A percentile compares a stretch with the other conserved stretches of the same genome.
Evolutionary conservation across 2,113 vertebrate species (phyloP).

Genomic region (Cinclus mexicanus): DNA sequence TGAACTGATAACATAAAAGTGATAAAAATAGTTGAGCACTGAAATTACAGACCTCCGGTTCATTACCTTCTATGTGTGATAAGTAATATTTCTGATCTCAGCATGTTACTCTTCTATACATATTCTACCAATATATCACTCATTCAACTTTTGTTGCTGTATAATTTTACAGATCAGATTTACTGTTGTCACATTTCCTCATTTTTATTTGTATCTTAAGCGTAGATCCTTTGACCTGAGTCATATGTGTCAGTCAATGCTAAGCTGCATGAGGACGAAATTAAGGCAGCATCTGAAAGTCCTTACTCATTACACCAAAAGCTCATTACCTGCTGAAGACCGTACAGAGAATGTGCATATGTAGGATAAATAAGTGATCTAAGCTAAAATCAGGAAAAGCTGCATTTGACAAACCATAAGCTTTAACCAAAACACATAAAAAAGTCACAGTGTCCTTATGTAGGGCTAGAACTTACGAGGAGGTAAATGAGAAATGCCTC

Average conservation of each 20-base stretch:
- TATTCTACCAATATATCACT: neutral
- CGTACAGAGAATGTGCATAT: fast-evolving
- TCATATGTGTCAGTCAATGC: neutral
- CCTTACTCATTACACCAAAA: neutral
- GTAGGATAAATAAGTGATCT: neutral
- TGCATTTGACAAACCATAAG: neutral
- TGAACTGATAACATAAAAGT: conserved; percentile 16
- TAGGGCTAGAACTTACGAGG: neutral
- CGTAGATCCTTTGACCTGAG: neutral
- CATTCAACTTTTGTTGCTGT: neutral
- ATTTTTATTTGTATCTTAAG: neutral
- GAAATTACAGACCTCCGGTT: neutral
- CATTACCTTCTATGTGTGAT: neutral
- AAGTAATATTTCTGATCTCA: conserved; percentile 27
- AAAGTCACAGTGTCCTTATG: neutral
- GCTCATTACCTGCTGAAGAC: neutral
- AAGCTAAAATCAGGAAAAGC: neutral
- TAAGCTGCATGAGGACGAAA: neutral
- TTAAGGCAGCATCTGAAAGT: neutral
- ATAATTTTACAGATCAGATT: neutral
- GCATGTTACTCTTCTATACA: neutral
- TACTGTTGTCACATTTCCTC: neutral
- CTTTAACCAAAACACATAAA: neutral
- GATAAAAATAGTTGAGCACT: conserved; percentile 2
- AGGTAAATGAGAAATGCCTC: neutral